Evolutionary conservation across 2,888 invertebrate genomes (phyloP).

Genomic region (Dorcus hopei): DNA sequence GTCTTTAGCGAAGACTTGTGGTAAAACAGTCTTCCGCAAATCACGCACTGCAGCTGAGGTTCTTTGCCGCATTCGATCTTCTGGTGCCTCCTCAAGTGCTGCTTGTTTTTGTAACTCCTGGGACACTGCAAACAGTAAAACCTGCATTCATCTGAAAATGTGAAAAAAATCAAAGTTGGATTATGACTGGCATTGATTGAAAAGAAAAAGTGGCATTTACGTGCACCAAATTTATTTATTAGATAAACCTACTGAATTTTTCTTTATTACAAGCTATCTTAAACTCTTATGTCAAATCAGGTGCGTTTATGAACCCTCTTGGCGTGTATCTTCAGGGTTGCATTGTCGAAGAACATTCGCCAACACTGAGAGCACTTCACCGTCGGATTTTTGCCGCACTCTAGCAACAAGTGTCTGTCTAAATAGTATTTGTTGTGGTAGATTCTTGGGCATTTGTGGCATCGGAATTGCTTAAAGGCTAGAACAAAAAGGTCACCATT

Average conservation of each 20-base stretch:
- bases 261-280: too few species aligned
- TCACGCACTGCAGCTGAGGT: slow-evolving; percentile 52
- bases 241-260: too few species aligned
- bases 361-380: slow-evolving; percentile 5
- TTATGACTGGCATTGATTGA: too few species aligned
- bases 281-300: too few species aligned
- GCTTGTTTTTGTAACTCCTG: slow-evolving; percentile 54
- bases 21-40: slow-evolving; percentile 39
- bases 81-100: slow-evolving; percentile 54
- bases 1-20: slow-evolving; percentile 14
- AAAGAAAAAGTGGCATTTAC: too few species aligned
- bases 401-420: slow-evolving; percentile 14
- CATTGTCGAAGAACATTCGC: slow-evolving; percentile 9
- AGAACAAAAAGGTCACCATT: not conserved
- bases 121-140: slow-evolving; percentile 51
- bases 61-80: slow-evolving; percentile 56
- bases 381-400: slow-evolving; percentile 15
- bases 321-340: not conserved
- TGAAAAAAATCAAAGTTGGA: too few species aligned
- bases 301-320: not conserved
- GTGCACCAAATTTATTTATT: too few species aligned
- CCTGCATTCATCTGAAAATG: not conserved
- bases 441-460: slow-evolving; percentile 15
- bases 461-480: slow-evolving; percentile 3
- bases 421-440: slow-evolving; percentile 14